phyloP scores from a whole-genome alignment of 2,113 vertebrate species.

The Leptodactylus fuscus region DNA sequence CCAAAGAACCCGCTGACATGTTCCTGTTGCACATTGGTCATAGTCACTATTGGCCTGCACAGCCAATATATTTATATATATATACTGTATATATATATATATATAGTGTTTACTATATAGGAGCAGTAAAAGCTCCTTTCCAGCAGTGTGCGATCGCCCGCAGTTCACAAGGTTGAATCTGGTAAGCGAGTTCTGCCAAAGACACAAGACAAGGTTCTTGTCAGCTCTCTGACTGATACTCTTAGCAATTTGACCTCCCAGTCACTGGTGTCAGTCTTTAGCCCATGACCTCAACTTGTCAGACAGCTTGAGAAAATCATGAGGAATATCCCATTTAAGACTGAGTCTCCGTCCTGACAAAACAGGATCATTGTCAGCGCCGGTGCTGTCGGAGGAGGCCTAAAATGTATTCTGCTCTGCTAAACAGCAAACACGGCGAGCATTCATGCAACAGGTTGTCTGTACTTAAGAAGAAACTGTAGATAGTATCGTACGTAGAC shows the following conservation, averaged over 20 bases:
- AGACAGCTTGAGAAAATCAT: neutral
- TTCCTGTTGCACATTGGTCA: too few species aligned
- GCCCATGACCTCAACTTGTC: neutral
- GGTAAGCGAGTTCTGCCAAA: too few species aligned
- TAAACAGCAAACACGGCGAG: slow-evolving; percentile 61
- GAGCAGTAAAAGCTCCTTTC: too few species aligned
- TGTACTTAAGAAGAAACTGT: slow-evolving; percentile 72
- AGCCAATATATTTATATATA: too few species aligned
- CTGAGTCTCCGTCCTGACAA: neutral
- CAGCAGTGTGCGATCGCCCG: too few species aligned
- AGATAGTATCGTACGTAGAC: slow-evolving; percentile 66
- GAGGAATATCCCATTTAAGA: neutral
- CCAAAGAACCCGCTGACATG: too few species aligned
- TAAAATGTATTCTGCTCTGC: slow-evolving; percentile 7
- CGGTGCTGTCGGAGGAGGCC: neutral
- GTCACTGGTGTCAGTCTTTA: slow-evolving; percentile 22
- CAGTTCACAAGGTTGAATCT: too few species aligned
- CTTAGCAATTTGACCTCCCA: slow-evolving; percentile 39
- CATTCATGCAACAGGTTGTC: slow-evolving; percentile 69
- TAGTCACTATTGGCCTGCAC: too few species aligned
- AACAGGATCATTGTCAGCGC: neutral
- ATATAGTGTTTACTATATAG: too few species aligned
- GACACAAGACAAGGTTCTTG: neutral
- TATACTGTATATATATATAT: too few species aligned
- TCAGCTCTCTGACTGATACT: slow-evolving; percentile 2